Conservation (phyloP, 2,888 invertebrate genomes). For the Alcis repandata region DNA sequence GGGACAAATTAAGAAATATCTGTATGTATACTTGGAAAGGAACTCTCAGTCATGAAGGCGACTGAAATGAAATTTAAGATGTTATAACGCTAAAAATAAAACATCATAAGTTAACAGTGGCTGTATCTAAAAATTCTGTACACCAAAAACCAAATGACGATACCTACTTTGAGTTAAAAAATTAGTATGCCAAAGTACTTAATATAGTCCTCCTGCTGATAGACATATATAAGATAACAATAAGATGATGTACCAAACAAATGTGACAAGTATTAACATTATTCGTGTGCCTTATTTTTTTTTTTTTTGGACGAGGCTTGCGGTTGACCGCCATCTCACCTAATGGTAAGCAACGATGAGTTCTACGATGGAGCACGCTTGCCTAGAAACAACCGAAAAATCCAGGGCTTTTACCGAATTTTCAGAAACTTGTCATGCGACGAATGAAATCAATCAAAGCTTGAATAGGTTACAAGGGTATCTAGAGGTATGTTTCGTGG, state of each 20-base stretch:
- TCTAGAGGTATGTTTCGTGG: background rate
- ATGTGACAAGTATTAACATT: background rate
- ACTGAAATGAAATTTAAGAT: background rate
- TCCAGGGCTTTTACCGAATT: background rate
- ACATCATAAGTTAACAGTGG: no score
- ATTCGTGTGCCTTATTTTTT: no score
- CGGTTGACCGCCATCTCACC: no score
- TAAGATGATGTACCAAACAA: background rate
- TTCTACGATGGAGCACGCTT: no score
- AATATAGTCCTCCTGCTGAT: no score
- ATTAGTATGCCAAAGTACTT: no score
- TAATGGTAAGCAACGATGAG: no score
- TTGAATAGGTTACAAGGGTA: background rate
- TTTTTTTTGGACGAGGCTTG: no score
- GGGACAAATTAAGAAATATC: background rate
- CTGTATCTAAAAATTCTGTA: no score
- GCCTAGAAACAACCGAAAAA: conserved; percentile 11
- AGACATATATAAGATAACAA: no score
- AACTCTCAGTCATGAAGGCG: background rate
- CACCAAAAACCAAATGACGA: no score
- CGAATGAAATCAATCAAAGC: conserved; percentile 18
- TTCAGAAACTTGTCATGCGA: background rate
- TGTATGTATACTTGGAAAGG: background rate
- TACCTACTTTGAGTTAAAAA: no score
- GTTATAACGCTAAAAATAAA: background rate